phyloP scores from a whole-genome alignment of 2,797 vertebrate species.

The Thalassophryne amazonica region DNA sequence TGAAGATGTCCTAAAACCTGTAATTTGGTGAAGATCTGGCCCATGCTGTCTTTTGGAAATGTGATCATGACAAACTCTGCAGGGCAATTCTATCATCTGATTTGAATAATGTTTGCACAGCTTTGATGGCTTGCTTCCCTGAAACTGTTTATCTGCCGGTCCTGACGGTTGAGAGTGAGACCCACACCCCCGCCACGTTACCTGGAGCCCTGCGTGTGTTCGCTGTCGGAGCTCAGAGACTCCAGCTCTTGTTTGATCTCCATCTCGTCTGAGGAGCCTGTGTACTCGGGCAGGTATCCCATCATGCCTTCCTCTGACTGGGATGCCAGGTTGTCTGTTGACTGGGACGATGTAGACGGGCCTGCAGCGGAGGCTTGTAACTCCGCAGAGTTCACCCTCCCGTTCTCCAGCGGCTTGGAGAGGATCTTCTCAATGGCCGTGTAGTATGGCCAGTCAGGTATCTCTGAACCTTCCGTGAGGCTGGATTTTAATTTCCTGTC shows the following conservation, averaged over 20 bases:
- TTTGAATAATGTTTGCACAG: neutral
- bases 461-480: slow-evolving; percentile 78
- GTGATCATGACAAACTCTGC: too few species aligned
- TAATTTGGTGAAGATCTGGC: too few species aligned
- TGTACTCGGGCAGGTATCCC: slow-evolving; percentile 90
- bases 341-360: slow-evolving; percentile 81
- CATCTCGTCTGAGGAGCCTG: slow-evolving; percentile 89
- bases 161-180: neutral
- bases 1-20: too few species aligned
- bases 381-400: slow-evolving; percentile 82
- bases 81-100: neutral
- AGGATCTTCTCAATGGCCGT: slow-evolving; percentile 95
- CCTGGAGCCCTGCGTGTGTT: slow-evolving; percentile 72
- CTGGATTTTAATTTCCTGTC: slow-evolving; percentile 92
- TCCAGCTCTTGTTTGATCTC: slow-evolving; percentile 87
- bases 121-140: neutral
- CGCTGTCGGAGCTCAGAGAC: slow-evolving; percentile 89
- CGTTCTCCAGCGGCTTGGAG: slow-evolving; percentile 87
- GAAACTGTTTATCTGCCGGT: neutral
- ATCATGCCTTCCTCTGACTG: slow-evolving; percentile 82
- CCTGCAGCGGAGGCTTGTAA: slow-evolving; percentile 78
- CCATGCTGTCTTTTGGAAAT: too few species aligned
- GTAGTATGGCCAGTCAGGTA: slow-evolving; percentile 94
- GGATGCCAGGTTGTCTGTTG: slow-evolving; percentile 83
- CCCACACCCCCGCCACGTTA: slow-evolving; percentile 28